Percentiles rank a stretch among this genome's conserved stretches.
Conservation (phyloP, 1,140 invertebrate genomes). For the Saccostrea echinata region DNA sequence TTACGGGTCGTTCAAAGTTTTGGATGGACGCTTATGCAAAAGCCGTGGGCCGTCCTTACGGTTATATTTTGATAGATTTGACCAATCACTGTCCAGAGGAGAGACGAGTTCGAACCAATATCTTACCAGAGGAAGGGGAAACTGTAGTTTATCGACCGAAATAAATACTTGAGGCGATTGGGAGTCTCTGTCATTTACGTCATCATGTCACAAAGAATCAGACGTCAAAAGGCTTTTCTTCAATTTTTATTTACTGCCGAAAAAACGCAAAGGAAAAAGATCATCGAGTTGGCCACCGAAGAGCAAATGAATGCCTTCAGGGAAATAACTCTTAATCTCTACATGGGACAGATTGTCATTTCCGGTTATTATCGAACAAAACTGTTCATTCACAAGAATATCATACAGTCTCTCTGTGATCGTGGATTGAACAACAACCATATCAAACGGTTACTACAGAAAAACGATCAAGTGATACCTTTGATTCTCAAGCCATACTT, state of each 20-base stretch:
- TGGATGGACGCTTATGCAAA: constrained; percentile 48
- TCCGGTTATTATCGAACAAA: constrained; percentile 29
- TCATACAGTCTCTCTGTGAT: constrained; percentile 43
- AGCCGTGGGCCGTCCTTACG: constrained; percentile 42
- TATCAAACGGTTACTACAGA: constrained; percentile 4
- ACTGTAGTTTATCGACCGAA: constrained; percentile 19
- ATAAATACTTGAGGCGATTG: not conserved
- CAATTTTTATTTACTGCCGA: constrained; percentile 37
- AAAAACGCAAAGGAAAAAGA: constrained; percentile 40
- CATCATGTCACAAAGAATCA: constrained; percentile 43
- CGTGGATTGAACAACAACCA: constrained; percentile 33
- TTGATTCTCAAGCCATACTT: constrained; percentile 23
- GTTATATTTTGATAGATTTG: constrained; percentile 54
- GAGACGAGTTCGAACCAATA: constrained; percentile 45
- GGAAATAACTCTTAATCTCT: constrained; percentile 51
- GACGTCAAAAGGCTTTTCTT: constrained; percentile 18
- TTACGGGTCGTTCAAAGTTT: constrained; percentile 40
- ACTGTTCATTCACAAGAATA: not conserved
- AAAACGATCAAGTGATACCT: constrained; percentile 17
- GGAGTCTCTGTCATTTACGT: not conserved
- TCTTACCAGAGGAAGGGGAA: constrained; percentile 47
- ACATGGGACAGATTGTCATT: constrained; percentile 34
- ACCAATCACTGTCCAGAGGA: constrained; percentile 33
- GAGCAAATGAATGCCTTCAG: constrained; percentile 43
- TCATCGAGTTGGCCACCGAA: constrained; percentile 20